Conservation (phyloP, 2,113 vertebrate species). For the Taurulus bubalis region DNA sequence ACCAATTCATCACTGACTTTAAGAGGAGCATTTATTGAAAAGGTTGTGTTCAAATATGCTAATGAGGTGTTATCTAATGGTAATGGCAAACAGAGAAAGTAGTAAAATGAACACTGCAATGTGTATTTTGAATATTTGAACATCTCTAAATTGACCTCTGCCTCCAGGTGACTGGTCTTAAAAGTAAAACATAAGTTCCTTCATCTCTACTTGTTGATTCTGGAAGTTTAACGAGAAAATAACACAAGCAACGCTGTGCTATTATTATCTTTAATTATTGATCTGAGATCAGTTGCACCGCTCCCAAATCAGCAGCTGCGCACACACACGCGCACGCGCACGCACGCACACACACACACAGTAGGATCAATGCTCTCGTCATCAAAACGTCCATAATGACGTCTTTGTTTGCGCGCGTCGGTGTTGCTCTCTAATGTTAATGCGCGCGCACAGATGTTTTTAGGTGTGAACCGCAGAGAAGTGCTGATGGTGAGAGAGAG, state of each 20-base stretch:
- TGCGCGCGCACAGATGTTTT: conserved; percentile 67
- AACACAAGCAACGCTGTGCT: not conserved
- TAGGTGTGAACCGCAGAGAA: conserved; percentile 71
- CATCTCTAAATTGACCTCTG: too few relatives aligned
- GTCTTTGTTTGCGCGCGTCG: conserved; percentile 65
- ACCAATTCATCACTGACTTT: too few relatives aligned
- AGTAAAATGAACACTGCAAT: too few relatives aligned
- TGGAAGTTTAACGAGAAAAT: not conserved
- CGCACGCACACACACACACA: conserved; percentile 23
- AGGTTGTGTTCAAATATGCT: too few relatives aligned
- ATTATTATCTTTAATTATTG: conserved; percentile 23
- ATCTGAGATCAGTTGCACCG: conserved; percentile 36
- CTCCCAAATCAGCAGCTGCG: conserved; percentile 56
- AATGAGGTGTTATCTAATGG: too few relatives aligned
- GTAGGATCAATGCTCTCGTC: conserved; percentile 60
- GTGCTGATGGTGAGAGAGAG: conserved; percentile 35
- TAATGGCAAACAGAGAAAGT: too few relatives aligned
- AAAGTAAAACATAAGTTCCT: not conserved
- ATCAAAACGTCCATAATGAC: conserved; percentile 39
- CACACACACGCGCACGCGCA: too few relatives aligned
- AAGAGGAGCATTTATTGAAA: too few relatives aligned
- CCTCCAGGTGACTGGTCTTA: too few relatives aligned
- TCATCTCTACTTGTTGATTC: conserved; percentile 15
- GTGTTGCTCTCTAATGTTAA: conserved; percentile 61
- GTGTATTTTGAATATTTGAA: too few relatives aligned